Base-by-base conservation (phyloP, 2,888 invertebrate species). In the Cantharis nigra region DNA sequence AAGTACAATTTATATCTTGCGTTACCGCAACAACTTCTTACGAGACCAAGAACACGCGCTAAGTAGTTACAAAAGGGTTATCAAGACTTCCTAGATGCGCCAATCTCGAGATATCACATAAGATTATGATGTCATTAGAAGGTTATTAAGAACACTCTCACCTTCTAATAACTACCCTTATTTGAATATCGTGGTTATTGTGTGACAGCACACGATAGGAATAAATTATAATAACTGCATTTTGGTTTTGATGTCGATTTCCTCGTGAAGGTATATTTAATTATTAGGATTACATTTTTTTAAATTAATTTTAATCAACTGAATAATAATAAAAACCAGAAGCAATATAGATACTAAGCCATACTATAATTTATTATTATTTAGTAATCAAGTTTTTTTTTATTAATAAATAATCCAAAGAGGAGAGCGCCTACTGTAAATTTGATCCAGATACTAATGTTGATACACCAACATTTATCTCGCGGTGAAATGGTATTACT, bases 101-200 rank as follows among this genome's bases (percentile, higher is more conserved):
- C 83, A 83, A 83, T 84, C 84, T 83, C 83, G 80, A 83, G 84
- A 84, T 84, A 84, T 84, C 84, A 83, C 84, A 84, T 81, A 82
- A 83, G 84, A 84, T 84, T 84, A 84, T 83, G 84, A 83, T 83
- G 83, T 84, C 83, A 84, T 84, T 84, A 84, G 84, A 77, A 81
- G 82, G 83, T 84, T 84, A 84, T 84, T 84, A 84, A 84, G 83
- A 83, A 83, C 83, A 82, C 83, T 83, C 82, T 80, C 84, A 84
- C 84, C 84, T 84, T 82, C 81, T 84, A 83, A 84, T 83, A 79
- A 82, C 81, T 78, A 77, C 79, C 78, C 82, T 67, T 83, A 84
- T 84, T 84, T 84, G 84, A 84, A 84, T 84, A 83, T 83, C 80
- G 77, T 74, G 79, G 78, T 80, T 81, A 81, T 80, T 80, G 81